Conservation (phyloP, 2,113 vertebrate genomes). For the Dromas ardeola region DNA sequence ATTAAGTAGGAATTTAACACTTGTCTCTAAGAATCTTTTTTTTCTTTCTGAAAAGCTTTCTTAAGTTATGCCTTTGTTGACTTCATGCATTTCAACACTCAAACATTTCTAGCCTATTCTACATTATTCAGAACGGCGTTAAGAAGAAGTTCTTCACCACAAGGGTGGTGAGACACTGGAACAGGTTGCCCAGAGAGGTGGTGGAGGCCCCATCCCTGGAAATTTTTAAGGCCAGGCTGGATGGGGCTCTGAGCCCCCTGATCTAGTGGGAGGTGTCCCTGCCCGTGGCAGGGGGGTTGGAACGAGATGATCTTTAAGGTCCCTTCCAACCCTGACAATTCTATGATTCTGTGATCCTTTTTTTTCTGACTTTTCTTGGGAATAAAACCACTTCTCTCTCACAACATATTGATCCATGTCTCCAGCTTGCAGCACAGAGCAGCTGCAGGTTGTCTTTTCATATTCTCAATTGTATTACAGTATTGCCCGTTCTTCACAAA, state of each 20-base stretch:
- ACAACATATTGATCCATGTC: accelerated
- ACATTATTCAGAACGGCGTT: too few relatives aligned
- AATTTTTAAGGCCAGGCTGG: too few relatives aligned
- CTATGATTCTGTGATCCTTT: not conserved
- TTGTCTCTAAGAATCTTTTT: not conserved
- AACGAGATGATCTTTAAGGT: too few relatives aligned
- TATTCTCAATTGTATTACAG: not conserved
- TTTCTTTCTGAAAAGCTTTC: not conserved
- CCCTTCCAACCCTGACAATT: too few relatives aligned
- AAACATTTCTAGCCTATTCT: not conserved
- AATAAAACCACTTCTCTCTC: not conserved
- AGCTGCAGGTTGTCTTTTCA: not conserved
- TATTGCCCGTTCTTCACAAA: not conserved
- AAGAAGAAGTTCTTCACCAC: too few relatives aligned
- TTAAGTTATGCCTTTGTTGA: not conserved
- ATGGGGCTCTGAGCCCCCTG: too few relatives aligned
- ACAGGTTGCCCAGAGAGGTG: too few relatives aligned
- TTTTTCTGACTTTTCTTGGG: not conserved
- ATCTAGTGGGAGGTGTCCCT: too few relatives aligned
- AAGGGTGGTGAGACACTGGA: too few relatives aligned
- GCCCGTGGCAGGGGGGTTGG: too few relatives aligned
- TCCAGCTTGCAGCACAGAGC: not conserved
- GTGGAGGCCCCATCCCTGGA: too few relatives aligned
- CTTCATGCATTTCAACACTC: not conserved
- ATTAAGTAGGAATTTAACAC: not conserved